Evolutionary conservation across 2,797 vertebrate genomes (phyloP), one percentile per base, ranked within the genome.

Genomic region (Taeniopygia guttata): DNA sequence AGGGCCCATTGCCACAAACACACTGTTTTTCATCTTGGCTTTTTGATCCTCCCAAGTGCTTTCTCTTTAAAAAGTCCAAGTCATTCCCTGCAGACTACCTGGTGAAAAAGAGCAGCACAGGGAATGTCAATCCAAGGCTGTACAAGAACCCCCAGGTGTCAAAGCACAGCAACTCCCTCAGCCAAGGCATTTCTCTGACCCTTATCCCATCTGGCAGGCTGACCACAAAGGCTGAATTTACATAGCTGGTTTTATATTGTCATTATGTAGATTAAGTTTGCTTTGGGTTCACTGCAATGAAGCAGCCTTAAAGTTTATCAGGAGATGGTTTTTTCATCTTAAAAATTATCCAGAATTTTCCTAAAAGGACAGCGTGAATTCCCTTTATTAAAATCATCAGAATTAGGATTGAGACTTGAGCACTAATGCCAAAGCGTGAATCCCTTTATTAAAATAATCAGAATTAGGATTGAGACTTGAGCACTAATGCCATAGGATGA

Each of bases 41-140:
- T 56, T 54, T 26, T 12, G 38, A 10, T 51, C 51, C 43, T 87
- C 46, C 46, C 42, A 60, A 11, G 19, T 26, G 25, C 20, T 64
- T 80, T 46, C 48, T 49, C 22, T n/a, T 55, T 10, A 30, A 12
- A 66, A 36, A 74, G 40, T 60, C 66, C 15, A 20, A 25, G 40
- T 12, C 19, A 16, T 21, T 11, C 9, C 46, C 23, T 36, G 17
- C 16, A 52, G 54, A 14, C 12, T 10, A 4, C 11, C 46, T 2
- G 0, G 23, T 17, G 26, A 7, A 6, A 56, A 73, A 84, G 10
- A 19, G 54, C 43, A 74, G 66, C 20, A 30, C 30, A 8, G 30
- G 2, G 12, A 63, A 13, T 0, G 0, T 13, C 49, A 36, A 1
- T 49, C 16, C 51, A 46, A 29, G 8, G 4, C 8, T 1, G n/a